These are phyloP conservation scores for Stenopsyche tienmushanensis DNA, from an alignment of 1,140 invertebrate genomes.

Conservation along the genomic window DNA sequence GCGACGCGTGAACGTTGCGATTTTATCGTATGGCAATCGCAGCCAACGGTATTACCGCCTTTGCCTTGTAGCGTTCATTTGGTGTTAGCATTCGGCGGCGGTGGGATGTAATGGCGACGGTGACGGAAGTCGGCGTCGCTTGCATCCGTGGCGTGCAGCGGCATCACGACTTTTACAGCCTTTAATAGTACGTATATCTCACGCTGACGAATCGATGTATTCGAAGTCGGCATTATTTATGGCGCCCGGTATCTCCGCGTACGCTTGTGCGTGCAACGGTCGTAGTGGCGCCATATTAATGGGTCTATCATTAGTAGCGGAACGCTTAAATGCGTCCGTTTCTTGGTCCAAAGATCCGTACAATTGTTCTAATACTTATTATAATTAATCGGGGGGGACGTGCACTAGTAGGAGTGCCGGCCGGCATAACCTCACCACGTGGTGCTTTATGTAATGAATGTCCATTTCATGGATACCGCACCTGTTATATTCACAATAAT, in stretches of 20 bases:
- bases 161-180: background rate
- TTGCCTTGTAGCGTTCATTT: too few relatives aligned
- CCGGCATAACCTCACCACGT: slow-evolving; percentile 2
- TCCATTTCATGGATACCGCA: too few relatives aligned
- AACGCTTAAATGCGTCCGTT: background rate
- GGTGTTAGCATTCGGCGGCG: background rate
- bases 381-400: background rate
- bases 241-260: slow-evolving; percentile 17
- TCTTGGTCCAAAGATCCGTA: slow-evolving; percentile 2
- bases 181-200: too few relatives aligned
- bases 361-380: background rate
- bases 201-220: background rate
- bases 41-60: too few relatives aligned
- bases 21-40: too few relatives aligned
- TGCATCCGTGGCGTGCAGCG: background rate
- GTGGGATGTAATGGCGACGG: slow-evolving; percentile 10
- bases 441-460: too few relatives aligned
- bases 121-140: background rate
- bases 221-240: background rate
- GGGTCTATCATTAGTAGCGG: slow-evolving; percentile 18
- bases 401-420: background rate
- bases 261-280: background rate
- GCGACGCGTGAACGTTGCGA: too few relatives aligned
- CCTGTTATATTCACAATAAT: too few relatives aligned
- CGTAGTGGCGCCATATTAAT: slow-evolving; percentile 11